phyloP scores from a whole-genome alignment of 35 echinoderm and acorn worm genomes.

The Stichopus chloronotus region DNA sequence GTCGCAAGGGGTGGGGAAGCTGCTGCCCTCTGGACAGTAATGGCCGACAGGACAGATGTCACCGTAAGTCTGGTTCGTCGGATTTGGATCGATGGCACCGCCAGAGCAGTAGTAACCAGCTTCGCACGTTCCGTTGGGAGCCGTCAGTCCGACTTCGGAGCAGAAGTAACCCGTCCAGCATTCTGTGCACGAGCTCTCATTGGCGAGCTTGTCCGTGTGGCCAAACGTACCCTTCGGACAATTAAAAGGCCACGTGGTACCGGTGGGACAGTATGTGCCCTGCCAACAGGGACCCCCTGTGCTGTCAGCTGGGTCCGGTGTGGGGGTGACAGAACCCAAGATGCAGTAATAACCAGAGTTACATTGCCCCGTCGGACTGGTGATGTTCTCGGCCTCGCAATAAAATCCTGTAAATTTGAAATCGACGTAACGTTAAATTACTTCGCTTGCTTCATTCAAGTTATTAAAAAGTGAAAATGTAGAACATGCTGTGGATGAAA shows the following conservation, averaged over 20 bases:
- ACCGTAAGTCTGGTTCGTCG: constrained; percentile 74
- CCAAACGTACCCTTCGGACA: constrained; percentile 99
- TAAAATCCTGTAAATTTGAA: constrained; percentile 69
- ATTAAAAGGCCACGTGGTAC: constrained; percentile 73
- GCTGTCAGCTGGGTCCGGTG: constrained; percentile 70
- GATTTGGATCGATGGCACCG: constrained; percentile 88
- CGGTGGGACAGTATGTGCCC: constrained; percentile 89
- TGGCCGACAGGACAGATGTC: constrained; percentile 87
- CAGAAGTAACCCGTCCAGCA: constrained; percentile 88
- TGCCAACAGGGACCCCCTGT: constrained; percentile 92
- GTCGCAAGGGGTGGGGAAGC: constrained; percentile 65
- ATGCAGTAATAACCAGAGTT: constrained; percentile 90
- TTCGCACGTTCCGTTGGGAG: constrained; percentile 81
- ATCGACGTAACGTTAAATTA: background rate
- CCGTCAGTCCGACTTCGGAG: constrained; percentile 76
- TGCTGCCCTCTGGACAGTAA: constrained; percentile 90
- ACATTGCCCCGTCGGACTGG: constrained; percentile 75
- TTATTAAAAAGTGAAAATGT: background rate
- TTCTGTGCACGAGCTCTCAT: constrained; percentile 79
- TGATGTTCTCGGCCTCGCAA: constrained; percentile 94
- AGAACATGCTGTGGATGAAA: background rate
- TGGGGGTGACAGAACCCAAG: constrained; percentile 71
- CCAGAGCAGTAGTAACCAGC: constrained; percentile 81
- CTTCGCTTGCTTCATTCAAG: too few relatives aligned
- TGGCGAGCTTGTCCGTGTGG: constrained; percentile 64